Evolutionary conservation across 1,140 invertebrate species (phyloP), one percentile per base, ranked within the genome.

Genomic region (Calephelis nemesis): DNA sequence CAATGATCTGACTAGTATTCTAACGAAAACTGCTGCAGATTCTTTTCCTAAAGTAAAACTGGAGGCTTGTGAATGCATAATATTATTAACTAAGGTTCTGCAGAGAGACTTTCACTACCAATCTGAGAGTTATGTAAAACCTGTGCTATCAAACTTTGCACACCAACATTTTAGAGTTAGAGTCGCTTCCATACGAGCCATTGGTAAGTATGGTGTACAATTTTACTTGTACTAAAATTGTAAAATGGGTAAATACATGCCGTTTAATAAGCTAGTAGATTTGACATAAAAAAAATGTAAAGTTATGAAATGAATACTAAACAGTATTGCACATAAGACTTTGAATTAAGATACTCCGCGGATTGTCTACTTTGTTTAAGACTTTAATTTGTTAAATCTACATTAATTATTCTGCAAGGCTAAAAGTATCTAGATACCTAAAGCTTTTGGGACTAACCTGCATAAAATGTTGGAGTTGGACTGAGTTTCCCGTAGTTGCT

Each of bases 151-250:
- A 39, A 94, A 95, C 81, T 93, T 97, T 72, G 91, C 93, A 60
- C 97, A 98, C 87, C 96, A 97, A 78, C 96, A 97, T 85, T 96
- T 95, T 62, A 95, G 94, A 91, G 95, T 98, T 52, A 90, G 97
- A 73, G 93, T 95, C 6, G 92, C 94, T 48, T 94, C 96, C 19
- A 91, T 98, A 39, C 93, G 94, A 84, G 94, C 96, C 47, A 94
- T 98, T 66, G 95, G 95, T 93, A 76, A 63, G 63, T 69, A 30
- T 30, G 30, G 4, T 30, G 4, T 19, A 30, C 30, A 30, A 30
- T 30, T 30, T 45, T 45, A 45, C 6, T 45, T 45, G 42, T 9
- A 45, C 8, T 45, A 7, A 45, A 7, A 45, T 9, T 45, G 42
- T 9, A 45, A 7, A 45, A 45, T 6, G 42, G 42, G 42, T 45